Base-by-base conservation (phyloP, 64 coral and sea anemone species). In the Catalaphyllia jardinei region DNA sequence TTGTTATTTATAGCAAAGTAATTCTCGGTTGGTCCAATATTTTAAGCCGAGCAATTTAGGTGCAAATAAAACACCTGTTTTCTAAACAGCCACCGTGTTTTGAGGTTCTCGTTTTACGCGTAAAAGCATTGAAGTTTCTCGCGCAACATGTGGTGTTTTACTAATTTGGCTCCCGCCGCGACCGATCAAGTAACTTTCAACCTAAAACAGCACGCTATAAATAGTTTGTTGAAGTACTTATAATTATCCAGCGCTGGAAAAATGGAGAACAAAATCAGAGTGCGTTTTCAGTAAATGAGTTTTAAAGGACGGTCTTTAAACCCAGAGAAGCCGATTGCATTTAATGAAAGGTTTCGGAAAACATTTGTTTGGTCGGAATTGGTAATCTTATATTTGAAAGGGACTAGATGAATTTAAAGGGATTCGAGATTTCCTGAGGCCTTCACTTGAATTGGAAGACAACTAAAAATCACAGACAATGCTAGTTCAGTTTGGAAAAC, bases 141-240 rank as follows among this genome's bases (percentile, higher is more conserved):
- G 78, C 63, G 33, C 81, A 17, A 49, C 81, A 85, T 71, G 81
- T 85, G 81, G 62, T 71, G 33, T 85, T 69, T 50, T n/a, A 63
- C 38, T 65, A 85, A 69, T 85, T 71, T 51, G 38, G 22, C n/a
- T 50, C 62, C 62, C 81, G 62, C n/a, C 2, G 33, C 54, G 1
- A 12, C 11, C 0, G n/a, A 57, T 57, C 54, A 57, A 57, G 54
- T 57, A 1, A 57, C 54, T 57, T 57, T 57, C 54, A 16, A 57
- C 0, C 54, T 16, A 14, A 14, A 57, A 57, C 7, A 57, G 54
- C 54, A 16, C 54, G 42, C 73, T 33, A 16, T 75, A 75, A 75
- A 75, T 39, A 75, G 73, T 39, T 75, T 33, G 14, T 22, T 75
- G 73, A 75, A 35, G 14, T 49, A 8, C 16, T 75, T 42, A 49